Percentiles rank a stretch among this genome's conserved stretches.
Conservation (phyloP, 2,797 vertebrate species). For the Ambastaia sidthimunki region DNA sequence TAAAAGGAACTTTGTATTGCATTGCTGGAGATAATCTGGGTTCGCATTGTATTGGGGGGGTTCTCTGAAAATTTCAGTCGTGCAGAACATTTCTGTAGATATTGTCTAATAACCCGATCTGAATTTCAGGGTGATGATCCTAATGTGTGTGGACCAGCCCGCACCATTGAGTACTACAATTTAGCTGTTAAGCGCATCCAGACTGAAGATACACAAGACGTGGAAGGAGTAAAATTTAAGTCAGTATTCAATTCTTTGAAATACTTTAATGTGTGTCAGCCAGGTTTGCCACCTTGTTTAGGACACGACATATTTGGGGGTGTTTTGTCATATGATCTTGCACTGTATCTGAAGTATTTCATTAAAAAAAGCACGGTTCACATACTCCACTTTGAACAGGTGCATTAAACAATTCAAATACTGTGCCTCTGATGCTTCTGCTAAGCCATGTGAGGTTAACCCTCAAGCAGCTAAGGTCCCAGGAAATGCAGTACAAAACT, state of each 20-base stretch:
- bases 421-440: slow-evolving; percentile 14
- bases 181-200: slow-evolving; percentile 18
- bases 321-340: slow-evolving; percentile 20
- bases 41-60: background rate
- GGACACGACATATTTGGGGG: slow-evolving; percentile 23
- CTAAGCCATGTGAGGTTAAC: slow-evolving; percentile 19
- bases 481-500: slow-evolving; percentile 32
- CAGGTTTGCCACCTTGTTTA: slow-evolving; percentile 29
- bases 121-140: slow-evolving; percentile 38
- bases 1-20: slow-evolving; percentile 11
- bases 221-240: slow-evolving; percentile 25
- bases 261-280: slow-evolving; percentile 32
- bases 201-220: background rate
- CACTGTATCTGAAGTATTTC: slow-evolving; percentile 35
- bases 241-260: slow-evolving; percentile 32
- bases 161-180: slow-evolving; percentile 26
- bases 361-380: slow-evolving; percentile 40
- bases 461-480: background rate
- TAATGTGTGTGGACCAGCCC: slow-evolving; percentile 13
- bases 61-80: slow-evolving; percentile 44
- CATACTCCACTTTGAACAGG: slow-evolving; percentile 3
- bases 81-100: slow-evolving; percentile 33
- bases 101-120: slow-evolving; percentile 33
- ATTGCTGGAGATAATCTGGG: slow-evolving; percentile 24
- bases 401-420: slow-evolving; percentile 35